These are phyloP conservation scores for Amphilophus citrinellus DNA, from an alignment of 2,113 vertebrate genomes.

Conservation along the genomic window DNA sequence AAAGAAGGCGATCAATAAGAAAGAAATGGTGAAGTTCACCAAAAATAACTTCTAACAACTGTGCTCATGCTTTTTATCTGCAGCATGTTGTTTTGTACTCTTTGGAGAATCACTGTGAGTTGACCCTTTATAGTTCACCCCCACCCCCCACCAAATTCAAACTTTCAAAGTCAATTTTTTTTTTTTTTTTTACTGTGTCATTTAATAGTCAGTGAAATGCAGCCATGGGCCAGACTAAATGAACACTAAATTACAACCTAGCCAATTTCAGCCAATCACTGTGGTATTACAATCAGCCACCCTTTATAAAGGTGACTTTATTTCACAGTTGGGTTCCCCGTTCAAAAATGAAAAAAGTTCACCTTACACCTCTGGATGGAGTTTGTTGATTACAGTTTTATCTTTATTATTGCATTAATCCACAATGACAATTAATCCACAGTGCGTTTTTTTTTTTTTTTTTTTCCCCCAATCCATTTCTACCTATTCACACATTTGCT, in stretches of 20 bases:
- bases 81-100: background rate
- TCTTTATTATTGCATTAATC: conserved; percentile 17
- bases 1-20: conserved; percentile 18
- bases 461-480: background rate
- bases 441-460: background rate
- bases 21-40: background rate
- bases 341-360: background rate
- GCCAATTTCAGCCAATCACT: conserved; percentile 46
- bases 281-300: conserved; percentile 45
- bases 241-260: conserved; percentile 30
- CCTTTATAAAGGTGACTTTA: conserved; percentile 16
- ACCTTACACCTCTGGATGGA: background rate
- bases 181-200: background rate
- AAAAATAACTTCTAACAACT: background rate
- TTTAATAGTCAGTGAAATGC: conserved; percentile 19
- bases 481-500: background rate
- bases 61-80: background rate
- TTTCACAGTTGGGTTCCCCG: conserved; percentile 8
- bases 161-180: background rate
- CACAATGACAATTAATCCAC: background rate
- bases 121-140: background rate
- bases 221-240: background rate
- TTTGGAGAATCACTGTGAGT: background rate
- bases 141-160: background rate
- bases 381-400: conserved; percentile 5